Conservation (phyloP, 2,113 vertebrate species). For the Thinocorus orbignyianus region DNA sequence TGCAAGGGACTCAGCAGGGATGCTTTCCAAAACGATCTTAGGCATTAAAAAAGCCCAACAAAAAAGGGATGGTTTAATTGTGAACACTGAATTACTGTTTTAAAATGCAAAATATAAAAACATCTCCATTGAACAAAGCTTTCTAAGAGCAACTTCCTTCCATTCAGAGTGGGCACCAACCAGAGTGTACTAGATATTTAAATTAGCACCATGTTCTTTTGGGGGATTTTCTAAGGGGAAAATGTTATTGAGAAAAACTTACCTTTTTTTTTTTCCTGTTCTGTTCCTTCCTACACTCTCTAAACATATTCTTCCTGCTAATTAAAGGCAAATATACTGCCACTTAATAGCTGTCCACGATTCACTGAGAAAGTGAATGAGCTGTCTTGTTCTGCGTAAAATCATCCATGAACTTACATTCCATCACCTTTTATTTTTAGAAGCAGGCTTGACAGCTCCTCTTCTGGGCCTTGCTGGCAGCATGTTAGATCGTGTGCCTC, state of each 20-base stretch:
- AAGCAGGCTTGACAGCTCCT: constrained; percentile 13
- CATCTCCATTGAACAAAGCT: not conserved
- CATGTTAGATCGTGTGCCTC: not conserved
- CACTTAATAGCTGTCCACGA: not conserved
- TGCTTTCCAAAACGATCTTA: constrained; percentile 18
- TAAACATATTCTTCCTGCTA: not conserved
- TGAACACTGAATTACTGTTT: not conserved
- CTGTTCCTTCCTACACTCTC: not conserved
- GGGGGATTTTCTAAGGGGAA: not conserved
- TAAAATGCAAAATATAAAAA: not conserved
- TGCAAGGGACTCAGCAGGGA: not conserved
- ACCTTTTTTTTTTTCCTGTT: not conserved
- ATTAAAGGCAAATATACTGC: constrained; percentile 2
- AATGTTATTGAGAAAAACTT: not conserved
- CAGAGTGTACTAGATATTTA: not conserved
- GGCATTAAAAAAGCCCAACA: not conserved
- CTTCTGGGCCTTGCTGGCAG: constrained; percentile 1
- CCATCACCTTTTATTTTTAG: constrained; percentile 8
- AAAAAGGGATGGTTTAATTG: not conserved
- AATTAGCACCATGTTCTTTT: not conserved
- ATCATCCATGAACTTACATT: not conserved
- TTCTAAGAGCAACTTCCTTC: not conserved
- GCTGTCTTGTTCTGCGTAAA: not conserved
- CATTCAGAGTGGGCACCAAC: not conserved
- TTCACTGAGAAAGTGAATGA: constrained; percentile 22